phyloP scores from a whole-genome alignment of 2,797 vertebrate genomes.

The Chelmon rostratus region DNA sequence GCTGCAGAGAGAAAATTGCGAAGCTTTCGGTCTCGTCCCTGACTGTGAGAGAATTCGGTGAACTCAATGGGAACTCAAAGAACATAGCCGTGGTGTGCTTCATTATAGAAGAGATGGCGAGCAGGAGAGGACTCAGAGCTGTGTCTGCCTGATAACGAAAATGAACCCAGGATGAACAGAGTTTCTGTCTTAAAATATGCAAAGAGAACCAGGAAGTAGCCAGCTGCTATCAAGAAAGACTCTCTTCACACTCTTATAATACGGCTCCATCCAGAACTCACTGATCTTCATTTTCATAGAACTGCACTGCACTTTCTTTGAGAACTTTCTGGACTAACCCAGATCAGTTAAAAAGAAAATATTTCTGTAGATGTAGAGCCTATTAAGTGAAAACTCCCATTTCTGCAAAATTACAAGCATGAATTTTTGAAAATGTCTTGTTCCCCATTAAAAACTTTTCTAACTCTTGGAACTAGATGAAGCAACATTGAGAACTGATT shows the following conservation, averaged over 20 bases:
- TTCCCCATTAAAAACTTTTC: conserved; percentile 33
- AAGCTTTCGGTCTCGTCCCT: conserved; percentile 38
- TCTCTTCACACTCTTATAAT: conserved; percentile 42
- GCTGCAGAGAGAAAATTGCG: conserved; percentile 27
- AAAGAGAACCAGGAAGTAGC: conserved; percentile 68
- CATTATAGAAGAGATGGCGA: conserved; percentile 71
- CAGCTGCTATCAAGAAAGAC: conserved; percentile 49
- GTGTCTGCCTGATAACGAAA: conserved; percentile 75
- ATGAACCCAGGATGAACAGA: conserved; percentile 61
- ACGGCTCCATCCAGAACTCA: conserved; percentile 41
- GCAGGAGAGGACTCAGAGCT: conserved; percentile 65
- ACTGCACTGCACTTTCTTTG: conserved; percentile 52
- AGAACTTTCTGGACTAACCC: conserved; percentile 54
- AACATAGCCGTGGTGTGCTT: conserved; percentile 59
- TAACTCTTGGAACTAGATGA: conserved; percentile 25
- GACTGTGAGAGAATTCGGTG: conserved; percentile 51
- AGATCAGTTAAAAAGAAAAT: conserved; percentile 29
- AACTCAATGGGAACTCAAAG: conserved; percentile 58
- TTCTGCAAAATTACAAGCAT: conserved; percentile 24
- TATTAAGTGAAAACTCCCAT: conserved; percentile 26
- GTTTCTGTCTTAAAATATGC: conserved; percentile 78
- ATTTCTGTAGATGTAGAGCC: conserved; percentile 9
- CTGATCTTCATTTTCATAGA: conserved; percentile 57
- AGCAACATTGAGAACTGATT: conserved; percentile 11
- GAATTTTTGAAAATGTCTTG: conserved; percentile 31